These are phyloP conservation scores for Sapayoa aenigma DNA, from an alignment of 2,113 vertebrate species.

Conservation along the genomic window DNA sequence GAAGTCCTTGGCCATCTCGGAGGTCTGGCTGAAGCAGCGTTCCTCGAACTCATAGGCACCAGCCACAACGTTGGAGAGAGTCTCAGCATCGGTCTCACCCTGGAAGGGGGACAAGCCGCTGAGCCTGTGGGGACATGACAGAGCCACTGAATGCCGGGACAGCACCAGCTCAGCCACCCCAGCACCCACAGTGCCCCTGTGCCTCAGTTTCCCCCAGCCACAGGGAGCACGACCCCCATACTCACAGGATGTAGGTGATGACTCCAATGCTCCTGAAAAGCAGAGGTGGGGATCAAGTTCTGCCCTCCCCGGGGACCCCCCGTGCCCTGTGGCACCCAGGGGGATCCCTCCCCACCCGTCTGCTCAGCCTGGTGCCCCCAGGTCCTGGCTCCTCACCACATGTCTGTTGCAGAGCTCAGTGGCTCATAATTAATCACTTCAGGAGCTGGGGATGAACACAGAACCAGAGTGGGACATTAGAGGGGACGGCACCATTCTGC, in stretches of 20 bases:
- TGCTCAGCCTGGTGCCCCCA: not conserved
- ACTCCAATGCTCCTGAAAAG: constrained; percentile 79
- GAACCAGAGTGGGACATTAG: not conserved
- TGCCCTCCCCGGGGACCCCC: not conserved
- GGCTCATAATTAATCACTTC: constrained; percentile 79
- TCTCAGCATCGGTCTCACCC: constrained; percentile 74
- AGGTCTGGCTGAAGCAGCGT: too few species aligned
- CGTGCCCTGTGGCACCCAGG: not conserved
- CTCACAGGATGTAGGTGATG: constrained; percentile 81
- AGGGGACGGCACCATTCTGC: not conserved
- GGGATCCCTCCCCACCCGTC: not conserved
- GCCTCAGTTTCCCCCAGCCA: not conserved
- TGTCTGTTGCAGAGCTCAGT: constrained; percentile 73
- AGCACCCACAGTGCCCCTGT: not conserved
- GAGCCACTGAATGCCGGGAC: not conserved
- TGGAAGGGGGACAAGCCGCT: constrained; percentile 84
- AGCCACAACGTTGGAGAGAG: constrained; percentile 71
- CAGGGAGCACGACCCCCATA: not conserved
- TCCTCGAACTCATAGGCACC: not conserved
- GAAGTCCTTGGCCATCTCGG: too few species aligned
- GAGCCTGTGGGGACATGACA: constrained; percentile 58
- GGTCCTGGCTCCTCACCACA: constrained; percentile 73
- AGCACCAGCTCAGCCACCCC: not conserved
- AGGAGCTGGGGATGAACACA: constrained; percentile 48
- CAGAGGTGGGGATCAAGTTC: not conserved